Conservation (phyloP, 2,113 vertebrate genomes). For the cat (Felis catus) region F.catus_Fca126_mat1.0 CM031412.1:108793001-108793500, state of each 20-base stretch:
- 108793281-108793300: background rate
- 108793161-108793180: no score
- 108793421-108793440: background rate
- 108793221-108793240: no score
- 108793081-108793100: background rate
- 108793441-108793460: conserved; percentile 36
- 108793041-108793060: conserved; percentile 36
- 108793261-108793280: no score
- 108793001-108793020: background rate
- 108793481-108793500: background rate
- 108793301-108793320: background rate
- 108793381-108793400: conserved; percentile 66
- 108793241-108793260: no score
- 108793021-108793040: conserved; percentile 39
- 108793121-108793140: no score
- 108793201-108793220: no score
- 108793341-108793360: conserved; percentile 25
- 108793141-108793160: no score
- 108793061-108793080: background rate
- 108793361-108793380: conserved; percentile 41
- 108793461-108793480: conserved; percentile 26
- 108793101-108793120: no score
- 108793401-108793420: background rate
- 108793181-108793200: no score
- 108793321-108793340: conserved; percentile 13